Conservation (phyloP, 2,797 vertebrate species). For the Moxostoma hubbsi region DNA sequence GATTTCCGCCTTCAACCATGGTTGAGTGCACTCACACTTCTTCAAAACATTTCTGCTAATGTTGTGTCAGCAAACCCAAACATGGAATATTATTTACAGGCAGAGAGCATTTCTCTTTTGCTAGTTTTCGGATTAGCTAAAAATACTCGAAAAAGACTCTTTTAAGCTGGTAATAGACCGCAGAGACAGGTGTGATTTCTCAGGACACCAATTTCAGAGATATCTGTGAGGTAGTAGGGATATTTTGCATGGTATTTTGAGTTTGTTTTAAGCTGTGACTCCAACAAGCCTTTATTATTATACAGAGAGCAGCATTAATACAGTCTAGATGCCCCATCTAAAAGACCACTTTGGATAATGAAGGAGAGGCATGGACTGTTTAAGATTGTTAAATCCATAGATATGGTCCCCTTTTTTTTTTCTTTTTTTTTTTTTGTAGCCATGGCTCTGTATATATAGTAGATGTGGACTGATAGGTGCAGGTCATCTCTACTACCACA, state of each 20-base stretch:
- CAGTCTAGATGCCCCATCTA: neutral
- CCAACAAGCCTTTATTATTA: conserved; percentile 4
- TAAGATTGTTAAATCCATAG: conserved; percentile 76
- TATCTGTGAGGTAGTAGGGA: too few species aligned
- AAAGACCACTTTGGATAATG: conserved; percentile 61
- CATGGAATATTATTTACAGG: too few species aligned
- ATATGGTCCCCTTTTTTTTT: conserved; percentile 81
- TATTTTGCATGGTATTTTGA: neutral
- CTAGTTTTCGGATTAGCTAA: too few species aligned
- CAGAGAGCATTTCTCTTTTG: too few species aligned
- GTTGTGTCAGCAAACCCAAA: too few species aligned
- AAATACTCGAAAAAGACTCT: too few species aligned
- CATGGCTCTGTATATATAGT: neutral
- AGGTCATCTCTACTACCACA: neutral
- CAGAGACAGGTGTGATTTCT: too few species aligned
- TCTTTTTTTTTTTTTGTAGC: conserved; percentile 79
- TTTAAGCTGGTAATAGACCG: too few species aligned
- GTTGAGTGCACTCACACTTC: too few species aligned
- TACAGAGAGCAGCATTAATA: neutral
- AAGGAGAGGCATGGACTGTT: conserved; percentile 65
- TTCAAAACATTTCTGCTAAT: too few species aligned
- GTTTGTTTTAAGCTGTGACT: neutral
- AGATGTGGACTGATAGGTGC: neutral
- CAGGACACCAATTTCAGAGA: too few species aligned
- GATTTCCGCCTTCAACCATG: too few species aligned